Conservation (phyloP, 2,113 vertebrate species). For the Embiotoca jacksoni region DNA sequence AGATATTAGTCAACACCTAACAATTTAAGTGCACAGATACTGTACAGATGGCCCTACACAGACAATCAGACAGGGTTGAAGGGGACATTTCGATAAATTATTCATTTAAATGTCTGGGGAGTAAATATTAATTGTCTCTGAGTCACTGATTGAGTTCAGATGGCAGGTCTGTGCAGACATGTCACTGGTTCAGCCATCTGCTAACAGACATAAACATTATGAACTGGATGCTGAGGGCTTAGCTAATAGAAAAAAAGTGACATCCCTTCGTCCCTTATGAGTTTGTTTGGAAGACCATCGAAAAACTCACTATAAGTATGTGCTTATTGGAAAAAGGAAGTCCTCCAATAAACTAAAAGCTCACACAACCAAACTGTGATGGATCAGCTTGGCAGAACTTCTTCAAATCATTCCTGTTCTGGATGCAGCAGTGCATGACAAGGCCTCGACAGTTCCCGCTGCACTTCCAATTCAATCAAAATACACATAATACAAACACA, state of each 20-base stretch:
- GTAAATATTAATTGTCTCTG: conserved; percentile 72
- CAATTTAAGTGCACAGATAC: conserved; percentile 37
- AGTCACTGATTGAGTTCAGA: conserved; percentile 70
- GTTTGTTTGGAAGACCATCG: conserved; percentile 4
- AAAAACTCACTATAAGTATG: conserved; percentile 14
- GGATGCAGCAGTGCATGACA: conserved; percentile 20
- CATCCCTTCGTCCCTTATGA: background rate
- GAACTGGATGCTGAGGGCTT: conserved; percentile 12
- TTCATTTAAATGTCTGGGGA: conserved; percentile 46
- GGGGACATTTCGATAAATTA: conserved; percentile 73
- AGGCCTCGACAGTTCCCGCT: conserved; percentile 27
- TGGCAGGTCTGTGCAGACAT: conserved; percentile 48
- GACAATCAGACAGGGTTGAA: conserved; percentile 48
- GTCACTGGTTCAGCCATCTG: conserved; percentile 52
- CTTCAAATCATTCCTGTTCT: conserved; percentile 8
- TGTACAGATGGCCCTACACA: conserved; percentile 56
- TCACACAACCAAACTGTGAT: conserved; percentile 30
- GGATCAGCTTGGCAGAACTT: conserved; percentile 17
- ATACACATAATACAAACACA: conserved; percentile 40
- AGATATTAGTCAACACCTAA: conserved; percentile 60
- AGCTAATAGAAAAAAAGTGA: conserved; percentile 51
- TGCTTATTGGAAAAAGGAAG: conserved; percentile 10
- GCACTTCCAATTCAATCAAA: conserved; percentile 14
- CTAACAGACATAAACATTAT: conserved; percentile 44
- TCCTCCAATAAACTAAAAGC: conserved; percentile 27